Conservation (phyloP, 1,140 invertebrate genomes). For the Listronotus bonariensis region DNA sequence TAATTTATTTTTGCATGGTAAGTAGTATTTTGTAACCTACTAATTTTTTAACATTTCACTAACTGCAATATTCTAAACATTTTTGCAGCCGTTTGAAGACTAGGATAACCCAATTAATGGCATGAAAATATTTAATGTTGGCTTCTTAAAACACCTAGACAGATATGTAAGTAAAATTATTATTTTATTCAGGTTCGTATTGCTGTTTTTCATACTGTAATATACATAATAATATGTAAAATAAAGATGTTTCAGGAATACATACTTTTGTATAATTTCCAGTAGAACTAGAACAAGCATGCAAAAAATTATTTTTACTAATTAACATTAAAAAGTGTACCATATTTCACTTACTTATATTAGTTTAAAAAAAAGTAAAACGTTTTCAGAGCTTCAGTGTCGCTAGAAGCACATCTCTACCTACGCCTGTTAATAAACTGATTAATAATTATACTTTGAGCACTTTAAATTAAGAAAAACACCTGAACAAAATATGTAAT, state of each 20-base stretch:
- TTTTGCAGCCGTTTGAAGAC: conserved; percentile 34
- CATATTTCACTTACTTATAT: too few species aligned
- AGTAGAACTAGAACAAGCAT: background rate
- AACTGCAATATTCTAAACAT: conserved; percentile 29
- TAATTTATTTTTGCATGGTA: conserved; percentile 49
- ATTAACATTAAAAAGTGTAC: too few species aligned
- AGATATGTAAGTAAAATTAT: too few species aligned
- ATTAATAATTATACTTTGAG: too few species aligned
- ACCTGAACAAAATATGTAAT: too few species aligned
- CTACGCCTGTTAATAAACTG: too few species aligned
- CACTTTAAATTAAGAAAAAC: too few species aligned
- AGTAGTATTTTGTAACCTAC: conserved; percentile 46
- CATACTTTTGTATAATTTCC: background rate
- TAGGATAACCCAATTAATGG: conserved; percentile 37
- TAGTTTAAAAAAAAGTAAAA: too few species aligned
- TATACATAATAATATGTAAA: too few species aligned
- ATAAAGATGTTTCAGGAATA: background rate
- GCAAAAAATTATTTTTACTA: conserved; percentile 5
- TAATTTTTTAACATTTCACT: conserved; percentile 32
- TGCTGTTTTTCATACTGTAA: too few species aligned
- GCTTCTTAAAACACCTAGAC: background rate
- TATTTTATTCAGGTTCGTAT: background rate
- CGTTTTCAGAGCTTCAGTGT: too few species aligned
- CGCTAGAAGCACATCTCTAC: too few species aligned
- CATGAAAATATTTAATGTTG: conserved; percentile 18